Evolutionary conservation across 53 echinoderm and acorn worm species (phyloP), one percentile per base, ranked within the genome.

Genomic region (Zoroaster sp.): DNA sequence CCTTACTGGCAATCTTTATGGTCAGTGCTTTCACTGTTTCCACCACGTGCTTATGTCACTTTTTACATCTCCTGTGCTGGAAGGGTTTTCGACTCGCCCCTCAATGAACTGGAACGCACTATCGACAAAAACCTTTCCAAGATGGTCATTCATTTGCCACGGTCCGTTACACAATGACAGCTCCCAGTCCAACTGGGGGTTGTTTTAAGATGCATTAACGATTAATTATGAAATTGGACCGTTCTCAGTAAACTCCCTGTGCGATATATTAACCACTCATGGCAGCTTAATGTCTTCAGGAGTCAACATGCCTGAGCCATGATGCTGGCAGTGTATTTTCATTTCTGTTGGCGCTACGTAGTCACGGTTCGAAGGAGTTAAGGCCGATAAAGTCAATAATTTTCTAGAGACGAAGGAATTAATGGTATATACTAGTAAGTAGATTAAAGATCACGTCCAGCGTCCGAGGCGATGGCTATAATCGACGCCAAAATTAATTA

Each of bases 131-230:
- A n/a, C 12, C 9, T 33, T 35, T 71, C 32, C 18, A 18, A 15
- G 15, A 28, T 47, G 34, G 47, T 76, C 76, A 53, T 14, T 36
- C 20, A 21, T 17, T 55, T 8, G 55, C 34, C 40, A 37, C 79
- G 79, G 55, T 9, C 59, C 79, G 55, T 23, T 79, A 59, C 79
- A 79, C 79, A 79, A 59, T 28, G 36, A n/a, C 79, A 63, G 36
- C 79, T 59, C 37, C 63, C n/a, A 35, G 51, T 4, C 15, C 34
- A 42, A 45, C 76, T 49, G 6, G 6, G 76, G 76, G 79, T 35
- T 79, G 63, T 79, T 63, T 79, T 79, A 33, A 63, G 79, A 79
- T 18, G 79, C 53, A 79, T 79, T 79, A 79, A 79, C 38, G 55
- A 79, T 79, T 79, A 79, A 79, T 63, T 79, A 79, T 39, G 59